A percentile compares a stretch with the other conserved stretches of the same genome.
These are phyloP conservation scores for Acleris laterana DNA, from an alignment of 2,888 invertebrate species.

Conservation along the genomic window DNA sequence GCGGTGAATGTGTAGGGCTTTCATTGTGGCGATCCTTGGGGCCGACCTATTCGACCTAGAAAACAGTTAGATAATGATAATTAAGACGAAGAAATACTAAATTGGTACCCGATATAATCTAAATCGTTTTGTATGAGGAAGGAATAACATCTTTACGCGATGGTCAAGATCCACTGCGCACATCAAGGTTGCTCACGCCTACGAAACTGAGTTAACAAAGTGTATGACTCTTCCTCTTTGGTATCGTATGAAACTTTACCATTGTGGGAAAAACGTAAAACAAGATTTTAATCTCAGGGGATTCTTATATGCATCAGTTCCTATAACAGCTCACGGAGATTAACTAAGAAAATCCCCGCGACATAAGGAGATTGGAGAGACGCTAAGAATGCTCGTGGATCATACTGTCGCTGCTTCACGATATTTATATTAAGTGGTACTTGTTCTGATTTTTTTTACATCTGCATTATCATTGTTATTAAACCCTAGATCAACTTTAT, in stretches of 20 bases:
- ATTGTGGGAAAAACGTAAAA: conserved; percentile 34
- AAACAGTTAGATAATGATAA: too few species aligned
- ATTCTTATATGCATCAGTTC: conserved; percentile 14
- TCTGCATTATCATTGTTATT: too few species aligned
- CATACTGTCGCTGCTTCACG: conserved; percentile 9
- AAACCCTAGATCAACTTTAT: too few species aligned
- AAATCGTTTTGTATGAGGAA: neutral
- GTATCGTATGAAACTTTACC: conserved; percentile 16
- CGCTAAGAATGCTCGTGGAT: conserved; percentile 27
- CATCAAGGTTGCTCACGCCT: conserved; percentile 33
- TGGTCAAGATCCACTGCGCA: conserved; percentile 13
- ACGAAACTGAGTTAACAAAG: conserved; percentile 12
- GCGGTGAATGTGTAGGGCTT: too few species aligned
- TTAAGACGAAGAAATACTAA: too few species aligned
- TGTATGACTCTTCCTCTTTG: conserved; percentile 16
- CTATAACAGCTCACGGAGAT: conserved; percentile 28
- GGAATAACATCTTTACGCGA: neutral
- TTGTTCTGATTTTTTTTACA: neutral
- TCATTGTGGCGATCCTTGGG: too few species aligned
- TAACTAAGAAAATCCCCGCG: conserved; percentile 24
- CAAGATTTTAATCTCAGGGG: conserved; percentile 29
- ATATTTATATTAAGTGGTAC: neutral
- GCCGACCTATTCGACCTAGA: too few species aligned
- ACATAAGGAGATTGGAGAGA: conserved; percentile 23
- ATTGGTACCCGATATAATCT: too few species aligned